phyloP scores from a whole-genome alignment of 1,140 invertebrate species.

The Chlorops oryzae region DNA sequence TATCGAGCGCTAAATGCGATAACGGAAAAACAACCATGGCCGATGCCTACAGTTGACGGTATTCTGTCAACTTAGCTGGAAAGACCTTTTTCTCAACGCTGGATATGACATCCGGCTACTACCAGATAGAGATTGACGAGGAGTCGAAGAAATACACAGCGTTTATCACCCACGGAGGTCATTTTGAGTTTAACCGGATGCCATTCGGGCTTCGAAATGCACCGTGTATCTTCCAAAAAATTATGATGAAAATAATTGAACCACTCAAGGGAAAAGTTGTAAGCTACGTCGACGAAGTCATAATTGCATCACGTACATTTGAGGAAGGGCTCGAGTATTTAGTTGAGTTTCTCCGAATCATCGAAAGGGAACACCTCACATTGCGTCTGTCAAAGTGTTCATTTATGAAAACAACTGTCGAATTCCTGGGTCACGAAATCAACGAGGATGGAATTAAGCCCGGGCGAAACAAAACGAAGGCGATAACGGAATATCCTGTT shows the following conservation, averaged over 20 bases:
- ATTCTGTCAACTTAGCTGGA: no score
- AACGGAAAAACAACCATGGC: constrained; percentile 49
- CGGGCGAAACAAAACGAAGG: constrained; percentile 19
- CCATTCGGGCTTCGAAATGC: constrained; percentile 26
- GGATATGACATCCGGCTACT: constrained; percentile 50
- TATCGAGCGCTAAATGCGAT: constrained; percentile 45
- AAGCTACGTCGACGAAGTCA: constrained; percentile 8
- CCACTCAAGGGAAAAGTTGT: constrained; percentile 7
- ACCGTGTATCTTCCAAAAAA: constrained; percentile 12
- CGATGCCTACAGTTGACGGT: constrained; percentile 48
- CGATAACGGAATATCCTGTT: constrained; percentile 27
- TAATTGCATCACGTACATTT: background rate
- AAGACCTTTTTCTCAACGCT: constrained; percentile 44
- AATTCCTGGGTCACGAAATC: no score
- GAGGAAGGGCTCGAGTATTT: background rate
- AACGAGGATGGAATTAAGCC: no score
- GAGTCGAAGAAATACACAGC: constrained; percentile 45
- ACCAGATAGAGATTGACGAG: constrained; percentile 46
- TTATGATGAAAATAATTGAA: constrained; percentile 9
- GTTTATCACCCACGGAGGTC: constrained; percentile 34
- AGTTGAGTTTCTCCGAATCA: background rate
- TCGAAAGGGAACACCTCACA: background rate
- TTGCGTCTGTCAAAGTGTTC: background rate
- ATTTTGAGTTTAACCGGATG: constrained; percentile 27
- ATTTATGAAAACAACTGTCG: no score